Conservation (phyloP, 1,140 invertebrate genomes). For the Pristionchus pacificus region DNA sequence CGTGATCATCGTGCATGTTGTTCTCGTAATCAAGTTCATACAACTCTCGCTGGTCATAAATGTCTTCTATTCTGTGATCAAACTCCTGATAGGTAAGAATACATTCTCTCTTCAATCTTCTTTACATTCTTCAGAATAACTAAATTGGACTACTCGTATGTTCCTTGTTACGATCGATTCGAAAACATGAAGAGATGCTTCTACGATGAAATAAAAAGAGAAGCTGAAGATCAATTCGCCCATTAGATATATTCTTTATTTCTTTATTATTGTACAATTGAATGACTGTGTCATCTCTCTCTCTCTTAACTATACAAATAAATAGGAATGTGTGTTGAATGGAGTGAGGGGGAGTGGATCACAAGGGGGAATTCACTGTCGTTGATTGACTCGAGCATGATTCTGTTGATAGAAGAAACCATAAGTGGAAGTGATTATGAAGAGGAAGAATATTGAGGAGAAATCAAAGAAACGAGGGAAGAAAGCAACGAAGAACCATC, state of each 20-base stretch:
- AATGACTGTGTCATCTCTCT: too few species aligned
- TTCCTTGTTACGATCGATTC: conserved; percentile 39
- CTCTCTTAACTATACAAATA: too few species aligned
- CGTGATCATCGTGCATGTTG: conserved; percentile 17
- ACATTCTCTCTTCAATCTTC: neutral
- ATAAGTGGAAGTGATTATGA: neutral
- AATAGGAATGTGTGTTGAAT: too few species aligned
- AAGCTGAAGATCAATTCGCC: conserved; percentile 29
- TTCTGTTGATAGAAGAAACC: neutral
- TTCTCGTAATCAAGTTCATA: conserved; percentile 31
- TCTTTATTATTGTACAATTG: too few species aligned
- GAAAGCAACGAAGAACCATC: neutral
- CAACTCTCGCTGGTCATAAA: conserved; percentile 35
- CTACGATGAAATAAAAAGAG: conserved; percentile 32
- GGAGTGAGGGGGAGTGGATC: too few species aligned
- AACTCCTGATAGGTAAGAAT: conserved; percentile 28
- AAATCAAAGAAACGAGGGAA: neutral
- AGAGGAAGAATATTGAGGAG: neutral
- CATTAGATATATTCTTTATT: too few species aligned
- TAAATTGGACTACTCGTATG: conserved; percentile 36
- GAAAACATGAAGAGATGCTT: conserved; percentile 41
- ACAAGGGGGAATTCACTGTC: too few species aligned
- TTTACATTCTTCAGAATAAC: conserved; percentile 23
- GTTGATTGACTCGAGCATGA: too few species aligned
- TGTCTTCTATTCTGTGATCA: conserved; percentile 41